Conservation (phyloP, 2,888 invertebrate species). For the Orthosia incerta region DNA sequence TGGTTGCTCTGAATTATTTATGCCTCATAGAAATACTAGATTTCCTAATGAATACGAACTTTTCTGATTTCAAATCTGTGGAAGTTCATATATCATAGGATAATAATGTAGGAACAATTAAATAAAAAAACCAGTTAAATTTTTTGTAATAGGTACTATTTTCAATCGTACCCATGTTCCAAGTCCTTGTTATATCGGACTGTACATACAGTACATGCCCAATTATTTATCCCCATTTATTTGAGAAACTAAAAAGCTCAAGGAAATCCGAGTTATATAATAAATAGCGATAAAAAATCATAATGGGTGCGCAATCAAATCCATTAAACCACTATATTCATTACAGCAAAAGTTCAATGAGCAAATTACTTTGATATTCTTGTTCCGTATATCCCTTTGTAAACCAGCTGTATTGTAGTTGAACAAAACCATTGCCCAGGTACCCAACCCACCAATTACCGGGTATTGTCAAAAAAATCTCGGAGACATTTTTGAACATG, state of each 20-base stretch:
- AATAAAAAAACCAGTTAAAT: not conserved
- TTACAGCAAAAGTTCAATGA: constrained; percentile 77
- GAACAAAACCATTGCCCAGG: constrained; percentile 89
- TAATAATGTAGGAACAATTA: no score
- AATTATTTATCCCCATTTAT: constrained; percentile 5
- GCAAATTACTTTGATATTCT: constrained; percentile 86
- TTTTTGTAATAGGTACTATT: constrained; percentile 1
- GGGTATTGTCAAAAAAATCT: constrained; percentile 86
- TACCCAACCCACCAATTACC: constrained; percentile 91
- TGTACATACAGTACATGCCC: not conserved
- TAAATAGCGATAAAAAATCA: constrained; percentile 39
- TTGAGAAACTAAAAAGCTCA: not conserved
- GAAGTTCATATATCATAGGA: no score
- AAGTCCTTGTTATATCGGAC: not conserved
- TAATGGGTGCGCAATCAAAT: constrained; percentile 67
- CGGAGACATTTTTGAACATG: constrained; percentile 89
- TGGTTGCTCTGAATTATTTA: not conserved
- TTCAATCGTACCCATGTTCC: not conserved
- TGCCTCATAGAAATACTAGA: no score
- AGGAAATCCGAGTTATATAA: constrained; percentile 20
- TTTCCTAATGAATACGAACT: no score
- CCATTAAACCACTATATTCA: constrained; percentile 73
- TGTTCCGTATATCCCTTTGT: constrained; percentile 81
- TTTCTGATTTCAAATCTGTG: no score
- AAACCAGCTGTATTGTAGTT: constrained; percentile 84